Evolutionary conservation across 2,113 vertebrate genomes (phyloP), one percentile per base, ranked within the genome.

Genomic region (Oryzias melastigma): DNA sequence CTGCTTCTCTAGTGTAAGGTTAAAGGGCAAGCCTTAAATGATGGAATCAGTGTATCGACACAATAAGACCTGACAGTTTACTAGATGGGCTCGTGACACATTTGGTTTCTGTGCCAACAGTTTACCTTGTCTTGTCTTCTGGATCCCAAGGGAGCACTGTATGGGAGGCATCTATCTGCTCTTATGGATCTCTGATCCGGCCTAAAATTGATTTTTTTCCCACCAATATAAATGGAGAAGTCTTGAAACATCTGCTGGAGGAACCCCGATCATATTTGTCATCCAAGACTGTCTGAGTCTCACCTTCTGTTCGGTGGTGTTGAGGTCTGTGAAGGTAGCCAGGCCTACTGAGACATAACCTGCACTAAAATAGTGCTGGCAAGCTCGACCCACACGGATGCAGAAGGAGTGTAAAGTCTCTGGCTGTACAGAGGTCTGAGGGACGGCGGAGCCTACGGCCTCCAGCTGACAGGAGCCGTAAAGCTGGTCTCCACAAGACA

Each of bases 341-440:
- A 97, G 89, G 73, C 94, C 94, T 56, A 95, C 12, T 0, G 94
- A 95, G 67, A 96, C 83, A 72, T 94, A 92, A 15, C 95, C 95
- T 0, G 94, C 25, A 41, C 95, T 91, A 7, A 0, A 25, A 52
- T 65, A 87, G 13, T 80, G 80, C 72, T 82, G 90, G 73, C 95
- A 97, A 84, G 90, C 84, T 22, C 79, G 88, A 60, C 93, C 95
- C 12, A 96, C 89, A 20, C 65, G 85, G 19, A 54, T 69, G 81
- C 93, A 95, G 77, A 95, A 65, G 1, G 86, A 84, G 56, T 42
- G 49, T 1, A 97, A 90, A 63, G 87, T 65, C 14, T 85, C 83
- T 5, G 93, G 90, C 25, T 91, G 73, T 46, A 98, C 87, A 0
- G 94, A 95, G 14, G 83, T 73, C 63, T 96, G 95, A 1, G 94